phyloP scores from a whole-genome alignment of 2,888 invertebrate species.

The Tridacna crocea region DNA sequence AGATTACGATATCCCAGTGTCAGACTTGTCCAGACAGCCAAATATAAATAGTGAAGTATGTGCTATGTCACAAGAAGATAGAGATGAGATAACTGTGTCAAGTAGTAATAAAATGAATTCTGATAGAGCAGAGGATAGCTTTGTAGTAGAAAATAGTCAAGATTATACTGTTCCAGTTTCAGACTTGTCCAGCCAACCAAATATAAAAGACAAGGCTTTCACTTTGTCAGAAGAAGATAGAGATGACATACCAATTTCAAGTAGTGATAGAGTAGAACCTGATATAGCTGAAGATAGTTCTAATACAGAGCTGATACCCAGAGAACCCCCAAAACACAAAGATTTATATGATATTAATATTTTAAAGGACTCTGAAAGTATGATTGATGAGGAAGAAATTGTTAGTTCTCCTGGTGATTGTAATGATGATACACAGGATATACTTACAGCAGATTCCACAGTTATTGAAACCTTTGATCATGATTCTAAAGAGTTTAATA shows the following conservation, averaged over 20 bases:
- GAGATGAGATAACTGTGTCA: neutral
- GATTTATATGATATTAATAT: conserved; percentile 36
- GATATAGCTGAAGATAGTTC: neutral
- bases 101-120: neutral
- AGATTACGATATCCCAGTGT: neutral
- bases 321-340: neutral
- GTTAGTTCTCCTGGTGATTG: neutral
- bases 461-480: too few species aligned
- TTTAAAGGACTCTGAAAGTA: conserved; percentile 41
- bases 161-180: too few species aligned
- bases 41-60: neutral
- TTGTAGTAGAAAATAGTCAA: neutral
- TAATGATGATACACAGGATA: neutral
- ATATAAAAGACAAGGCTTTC: neutral
- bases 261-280: neutral
- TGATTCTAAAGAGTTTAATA: too few species aligned
- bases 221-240: neutral
- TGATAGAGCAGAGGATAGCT: neutral
- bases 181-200: too few species aligned
- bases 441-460: too few species aligned
- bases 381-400: conserved; percentile 28
- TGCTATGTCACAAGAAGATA: neutral
- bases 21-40: neutral
- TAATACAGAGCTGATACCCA: neutral
- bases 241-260: neutral